Conservation (phyloP, 1,140 invertebrate species). For the Caenorhabditis briggsae region DNA sequence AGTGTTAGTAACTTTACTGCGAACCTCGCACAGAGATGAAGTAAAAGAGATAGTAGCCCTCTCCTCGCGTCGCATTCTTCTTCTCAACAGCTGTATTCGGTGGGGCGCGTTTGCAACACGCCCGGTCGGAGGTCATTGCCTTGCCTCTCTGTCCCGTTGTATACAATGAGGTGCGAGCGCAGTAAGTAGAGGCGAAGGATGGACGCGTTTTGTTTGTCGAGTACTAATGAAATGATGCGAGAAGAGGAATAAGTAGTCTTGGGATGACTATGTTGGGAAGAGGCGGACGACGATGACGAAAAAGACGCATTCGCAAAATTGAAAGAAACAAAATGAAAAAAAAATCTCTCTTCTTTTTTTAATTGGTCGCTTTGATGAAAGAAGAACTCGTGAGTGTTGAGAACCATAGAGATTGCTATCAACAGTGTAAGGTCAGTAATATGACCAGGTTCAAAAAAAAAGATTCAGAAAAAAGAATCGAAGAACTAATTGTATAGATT, state of each 20-base stretch:
- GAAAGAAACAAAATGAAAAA: no score
- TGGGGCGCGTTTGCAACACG: constrained; percentile 31
- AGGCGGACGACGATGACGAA: background rate
- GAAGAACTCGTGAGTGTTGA: background rate
- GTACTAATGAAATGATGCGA: constrained; percentile 50
- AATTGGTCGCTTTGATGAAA: background rate
- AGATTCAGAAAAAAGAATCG: no score
- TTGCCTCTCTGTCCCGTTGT: background rate
- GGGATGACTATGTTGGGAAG: background rate
- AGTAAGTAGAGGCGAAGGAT: background rate
- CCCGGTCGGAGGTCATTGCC: background rate
- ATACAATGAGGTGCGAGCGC: background rate
- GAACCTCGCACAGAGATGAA: background rate
- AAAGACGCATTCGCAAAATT: no score
- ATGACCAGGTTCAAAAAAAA: background rate
- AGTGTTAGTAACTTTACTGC: constrained; percentile 50
- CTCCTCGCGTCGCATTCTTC: background rate
- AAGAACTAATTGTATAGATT: background rate
- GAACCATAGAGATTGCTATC: background rate
- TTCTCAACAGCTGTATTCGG: background rate
- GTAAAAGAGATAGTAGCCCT: background rate
- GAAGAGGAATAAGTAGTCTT: background rate
- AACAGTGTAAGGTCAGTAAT: constrained; percentile 12
- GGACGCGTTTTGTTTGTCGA: constrained; percentile 8
- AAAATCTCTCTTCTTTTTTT: background rate